phyloP scores from a whole-genome alignment of 2,797 vertebrate genomes.

The Amniataba percoides region DNA sequence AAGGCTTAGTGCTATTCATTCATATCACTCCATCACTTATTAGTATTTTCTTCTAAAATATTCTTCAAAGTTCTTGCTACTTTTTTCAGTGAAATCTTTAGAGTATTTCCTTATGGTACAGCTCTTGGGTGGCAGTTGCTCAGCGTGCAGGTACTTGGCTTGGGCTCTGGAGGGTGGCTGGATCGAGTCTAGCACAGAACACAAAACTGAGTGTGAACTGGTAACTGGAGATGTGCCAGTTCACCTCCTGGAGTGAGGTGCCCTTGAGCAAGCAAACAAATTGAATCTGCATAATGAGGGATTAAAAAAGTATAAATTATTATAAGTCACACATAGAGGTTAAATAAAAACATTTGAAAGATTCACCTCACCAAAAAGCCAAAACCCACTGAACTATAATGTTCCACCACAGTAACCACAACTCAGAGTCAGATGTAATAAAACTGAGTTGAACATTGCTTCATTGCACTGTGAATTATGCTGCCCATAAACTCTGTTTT shows the following conservation, averaged over 20 bases:
- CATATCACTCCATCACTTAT: neutral
- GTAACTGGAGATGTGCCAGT: too few relatives aligned
- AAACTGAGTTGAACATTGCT: neutral
- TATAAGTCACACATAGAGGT: neutral
- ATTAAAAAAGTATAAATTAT: too few relatives aligned
- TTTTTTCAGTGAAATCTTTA: neutral
- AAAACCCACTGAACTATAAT: neutral
- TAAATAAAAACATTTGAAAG: neutral
- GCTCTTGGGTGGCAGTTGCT: neutral
- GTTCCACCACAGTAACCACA: neutral
- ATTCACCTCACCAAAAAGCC: neutral
- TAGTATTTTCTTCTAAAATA: neutral
- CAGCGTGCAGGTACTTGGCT: too few relatives aligned
- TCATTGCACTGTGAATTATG: constrained; percentile 4
- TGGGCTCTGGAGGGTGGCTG: too few relatives aligned
- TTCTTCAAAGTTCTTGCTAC: neutral
- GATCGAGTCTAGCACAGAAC: too few relatives aligned
- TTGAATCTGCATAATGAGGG: too few relatives aligned
- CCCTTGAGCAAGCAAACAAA: too few relatives aligned
- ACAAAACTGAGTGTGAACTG: too few relatives aligned
- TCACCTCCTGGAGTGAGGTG: too few relatives aligned
- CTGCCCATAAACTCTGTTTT: constrained; percentile 13
- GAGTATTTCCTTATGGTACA: neutral
- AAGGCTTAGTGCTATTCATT: constrained; percentile 27
- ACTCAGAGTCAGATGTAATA: constrained; percentile 1